Evolutionary conservation across 2,888 invertebrate species (phyloP), one percentile per base, ranked within the genome.

Genomic region (Girardia tigrina): DNA sequence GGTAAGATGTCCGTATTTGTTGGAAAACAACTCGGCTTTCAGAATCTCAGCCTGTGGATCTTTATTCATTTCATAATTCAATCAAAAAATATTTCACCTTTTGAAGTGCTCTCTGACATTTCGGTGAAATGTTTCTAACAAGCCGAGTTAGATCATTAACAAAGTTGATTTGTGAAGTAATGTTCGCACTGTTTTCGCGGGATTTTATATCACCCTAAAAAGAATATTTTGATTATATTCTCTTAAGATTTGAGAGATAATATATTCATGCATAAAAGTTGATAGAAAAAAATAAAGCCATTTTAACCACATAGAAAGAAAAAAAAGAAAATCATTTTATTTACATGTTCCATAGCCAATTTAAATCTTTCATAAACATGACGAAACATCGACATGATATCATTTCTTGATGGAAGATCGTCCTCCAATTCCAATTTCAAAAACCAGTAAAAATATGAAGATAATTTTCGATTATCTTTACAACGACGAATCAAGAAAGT

Each of bases 371-470:
- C 88, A 88, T 93, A 90, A 27, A 95, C 94, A 77, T 89, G 89
- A 73, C 90, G 86, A 83, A 94, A 95, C 92, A 94, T 93, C 80
- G 89, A 88, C 71, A 89, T 86, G 0, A 90, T 88, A 72, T 87
- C 87, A 74, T 87, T 87, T 81, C 92, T 90, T 83, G 80, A 78
- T n/a, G 79, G 78, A 1, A 76, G 77, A 20, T 81, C 81, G 73
- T 92, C 92, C 84, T 94, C 94, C 83, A 93, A 92, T 85, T 97
- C 97, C 78, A 94, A 91, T 77, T 79, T 78, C 76, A 84, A 77
- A 78, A 83, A 84, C 98, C 98, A 98, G 86, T 92, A 97, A 80
- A 99, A 89, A 84, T 95, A 97, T 87, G 95, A 97, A 72, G 94
- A 94, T 71, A 98, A 86, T 20, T 89, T 90, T 73, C 90, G 88